Base-by-base conservation (phyloP, 2,888 invertebrate species). In the Ectobius pallidus region DNA sequence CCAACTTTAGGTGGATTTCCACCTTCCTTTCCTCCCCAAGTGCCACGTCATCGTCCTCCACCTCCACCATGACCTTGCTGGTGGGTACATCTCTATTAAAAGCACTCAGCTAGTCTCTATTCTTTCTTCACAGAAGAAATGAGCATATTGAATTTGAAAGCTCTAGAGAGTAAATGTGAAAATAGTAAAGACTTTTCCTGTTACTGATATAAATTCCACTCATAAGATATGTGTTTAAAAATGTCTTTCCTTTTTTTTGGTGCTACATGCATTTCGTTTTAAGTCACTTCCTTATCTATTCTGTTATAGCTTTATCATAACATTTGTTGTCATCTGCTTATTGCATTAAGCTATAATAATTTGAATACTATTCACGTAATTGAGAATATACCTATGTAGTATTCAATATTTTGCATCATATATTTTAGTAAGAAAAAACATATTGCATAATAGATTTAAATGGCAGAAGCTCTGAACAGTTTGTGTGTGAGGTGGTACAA, bases 61-160 rank as follows among this genome's bases (percentile, higher is more conserved):
- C 58, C 58, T 30, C 58, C 58, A 30, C 58, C n/a, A 58, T 58
- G 58, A 58, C 58, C 30, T 16, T 30, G 30, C 27, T 58, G 58
- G 30, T 58, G 30, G n/a, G 9, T 58, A 30, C 3, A n/a, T 25
- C 4, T 16, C 25, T 55, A 14, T 30, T 30, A 58, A 25, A 16
- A 7, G 30, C 58, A 58, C n/a, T n/a, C 7, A 30, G 27, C 58
- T 58, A 30, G 58, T 58, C 58, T 55, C 25, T 52, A 9, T 6
- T 52, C 25, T 20, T 46, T 46, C 52, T 52, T 52, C 25, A 22
- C 20, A 14, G 52, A 55, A 25, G 14, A 34, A 34, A 34, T 34
- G 34, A 34, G 34, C 34, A 34, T 34, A 7, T 34, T 11, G n/a
- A n/a, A 4, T 55, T 55, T 46, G 46, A 55, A 9, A 55, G 11